Evolutionary conservation across 2,797 vertebrate genomes (phyloP).

Genomic region (Phoeniculus purpureus): DNA sequence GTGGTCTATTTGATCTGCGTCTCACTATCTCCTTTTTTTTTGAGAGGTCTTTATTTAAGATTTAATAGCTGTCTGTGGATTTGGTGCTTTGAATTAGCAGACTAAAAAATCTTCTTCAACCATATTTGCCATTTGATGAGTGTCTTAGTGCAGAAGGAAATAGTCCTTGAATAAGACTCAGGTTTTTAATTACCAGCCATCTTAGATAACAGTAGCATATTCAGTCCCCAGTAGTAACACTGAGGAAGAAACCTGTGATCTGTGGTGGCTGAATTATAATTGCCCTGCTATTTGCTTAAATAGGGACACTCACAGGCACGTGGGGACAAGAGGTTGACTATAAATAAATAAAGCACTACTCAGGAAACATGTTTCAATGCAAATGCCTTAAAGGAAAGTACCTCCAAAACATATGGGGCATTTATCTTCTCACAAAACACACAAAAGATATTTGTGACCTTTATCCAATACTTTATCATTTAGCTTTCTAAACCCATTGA

Average conservation of each 20-base stretch:
- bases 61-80: conserved; percentile 8
- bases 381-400: not conserved
- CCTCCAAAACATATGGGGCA: not conserved
- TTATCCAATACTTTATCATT: not conserved
- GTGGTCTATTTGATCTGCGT: conserved; percentile 68
- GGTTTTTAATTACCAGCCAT: not conserved
- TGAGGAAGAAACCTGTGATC: not conserved
- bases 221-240: not conserved
- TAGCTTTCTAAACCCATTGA: not conserved
- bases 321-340: not conserved
- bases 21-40: conserved; percentile 41
- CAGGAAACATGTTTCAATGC: not conserved
- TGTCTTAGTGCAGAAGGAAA: not conserved
- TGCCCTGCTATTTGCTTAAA: not conserved
- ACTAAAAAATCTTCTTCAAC: not conserved
- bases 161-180: not conserved
- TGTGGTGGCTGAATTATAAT: not conserved
- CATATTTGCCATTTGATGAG: not conserved
- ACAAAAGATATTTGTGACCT: not conserved
- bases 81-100: not conserved
- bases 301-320: not conserved
- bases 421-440: not conserved
- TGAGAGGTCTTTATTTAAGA: conserved; percentile 35
- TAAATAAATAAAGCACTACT: not conserved
- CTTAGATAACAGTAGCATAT: not conserved